Conservation (phyloP, 2,113 vertebrate genomes). For the Pedetes capensis region DNA sequence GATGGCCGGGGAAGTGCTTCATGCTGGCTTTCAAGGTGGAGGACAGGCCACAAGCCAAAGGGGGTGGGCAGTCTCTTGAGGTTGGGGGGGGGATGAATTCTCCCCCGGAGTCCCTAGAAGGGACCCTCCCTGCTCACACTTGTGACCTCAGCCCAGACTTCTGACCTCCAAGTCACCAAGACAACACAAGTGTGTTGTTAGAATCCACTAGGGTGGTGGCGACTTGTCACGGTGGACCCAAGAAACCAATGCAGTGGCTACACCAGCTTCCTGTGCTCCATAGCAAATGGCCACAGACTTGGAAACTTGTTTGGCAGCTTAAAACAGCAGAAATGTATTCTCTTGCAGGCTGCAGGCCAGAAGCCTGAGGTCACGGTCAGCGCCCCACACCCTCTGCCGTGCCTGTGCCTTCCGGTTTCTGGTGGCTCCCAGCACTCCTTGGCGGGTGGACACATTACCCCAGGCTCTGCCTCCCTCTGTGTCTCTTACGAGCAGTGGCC, state of each 20-base stretch:
- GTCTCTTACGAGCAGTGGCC: too few relatives aligned
- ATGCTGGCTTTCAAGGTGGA: neutral
- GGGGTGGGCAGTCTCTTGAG: neutral
- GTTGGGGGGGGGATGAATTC: neutral
- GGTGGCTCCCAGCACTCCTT: neutral
- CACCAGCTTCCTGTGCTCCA: neutral
- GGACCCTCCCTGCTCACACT: too few relatives aligned
- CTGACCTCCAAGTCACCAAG: neutral
- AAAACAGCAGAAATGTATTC: neutral
- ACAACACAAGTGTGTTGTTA: neutral
- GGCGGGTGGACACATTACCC: too few relatives aligned
- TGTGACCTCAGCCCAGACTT: neutral
- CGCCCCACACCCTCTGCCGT: neutral
- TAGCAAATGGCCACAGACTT: neutral
- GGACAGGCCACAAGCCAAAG: neutral
- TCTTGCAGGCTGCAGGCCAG: neutral
- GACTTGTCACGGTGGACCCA: neutral
- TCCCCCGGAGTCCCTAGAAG: neutral
- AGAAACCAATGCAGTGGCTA: neutral
- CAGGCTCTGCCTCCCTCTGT: neutral
- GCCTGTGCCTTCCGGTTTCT: neutral
- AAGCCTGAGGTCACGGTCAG: neutral
- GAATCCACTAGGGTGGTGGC: neutral
- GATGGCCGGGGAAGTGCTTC: too few relatives aligned
- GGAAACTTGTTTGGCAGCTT: neutral